Conservation (phyloP, 2,888 invertebrate genomes). For the Melieria omissa region DNA sequence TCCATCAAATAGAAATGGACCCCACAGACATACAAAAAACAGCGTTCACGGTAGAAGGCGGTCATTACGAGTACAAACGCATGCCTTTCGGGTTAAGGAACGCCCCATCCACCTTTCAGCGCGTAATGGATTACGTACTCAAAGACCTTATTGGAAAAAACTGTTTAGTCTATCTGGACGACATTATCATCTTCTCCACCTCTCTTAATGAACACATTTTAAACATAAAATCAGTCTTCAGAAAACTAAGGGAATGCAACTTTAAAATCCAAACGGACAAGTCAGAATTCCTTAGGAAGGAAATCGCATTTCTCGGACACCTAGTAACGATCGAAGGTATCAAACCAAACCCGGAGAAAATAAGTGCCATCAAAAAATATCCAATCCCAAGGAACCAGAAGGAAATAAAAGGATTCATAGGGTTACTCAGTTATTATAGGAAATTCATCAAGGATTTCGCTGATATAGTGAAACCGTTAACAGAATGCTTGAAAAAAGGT, state of each 20-base stretch:
- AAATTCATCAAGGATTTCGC: constrained; percentile 31
- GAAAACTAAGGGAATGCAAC: constrained; percentile 40
- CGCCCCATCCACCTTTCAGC: constrained; percentile 45
- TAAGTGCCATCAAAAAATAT: constrained; percentile 25
- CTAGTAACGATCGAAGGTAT: constrained; percentile 28
- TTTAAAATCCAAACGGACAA: constrained; percentile 7
- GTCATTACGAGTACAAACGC: constrained; percentile 48
- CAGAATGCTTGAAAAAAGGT: constrained; percentile 39
- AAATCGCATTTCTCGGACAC: constrained; percentile 1
- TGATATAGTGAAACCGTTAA: constrained; percentile 28
- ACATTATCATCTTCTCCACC: constrained; percentile 10
- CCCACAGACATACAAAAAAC: background rate
- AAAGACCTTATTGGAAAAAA: constrained; percentile 42
- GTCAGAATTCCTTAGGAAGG: background rate
- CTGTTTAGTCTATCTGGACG: constrained; percentile 9
- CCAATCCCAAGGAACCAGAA: constrained; percentile 24
- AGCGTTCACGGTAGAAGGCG: constrained; percentile 14
- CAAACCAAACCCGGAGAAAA: constrained; percentile 24
- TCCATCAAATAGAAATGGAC: background rate
- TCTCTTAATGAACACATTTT: constrained; percentile 13
- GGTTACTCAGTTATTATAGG: constrained; percentile 24
- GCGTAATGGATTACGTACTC: constrained; percentile 49
- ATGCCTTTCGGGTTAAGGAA: constrained; percentile 49
- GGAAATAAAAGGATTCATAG: constrained; percentile 32
- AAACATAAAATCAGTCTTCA: constrained; percentile 45